Evolutionary conservation across 2,797 vertebrate genomes (phyloP), one percentile per base, ranked within the genome.

Genomic region (Oryzias sinensis): DNA sequence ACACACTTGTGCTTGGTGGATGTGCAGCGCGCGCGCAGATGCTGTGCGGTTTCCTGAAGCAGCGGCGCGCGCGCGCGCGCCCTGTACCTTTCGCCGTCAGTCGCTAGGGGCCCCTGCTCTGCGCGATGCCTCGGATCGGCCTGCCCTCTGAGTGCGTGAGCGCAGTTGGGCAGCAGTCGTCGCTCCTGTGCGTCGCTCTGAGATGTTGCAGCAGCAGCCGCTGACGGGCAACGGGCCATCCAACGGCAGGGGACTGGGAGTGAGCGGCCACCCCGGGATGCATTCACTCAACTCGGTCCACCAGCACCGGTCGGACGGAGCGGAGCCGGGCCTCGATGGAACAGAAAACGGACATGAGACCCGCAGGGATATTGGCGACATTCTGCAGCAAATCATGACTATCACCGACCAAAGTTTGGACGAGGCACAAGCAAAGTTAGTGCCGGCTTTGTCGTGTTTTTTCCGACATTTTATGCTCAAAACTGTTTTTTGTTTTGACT

Each of bases 381-480:
- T 97, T 79, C 85, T 97, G 79, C 95, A 97, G 82, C 95, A 96
- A 82, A 97, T 97, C 75, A 96, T 97, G 95, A 97, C 95, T 79
- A 97, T 97, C 81, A 96, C 95, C 56, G 95, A 97, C 92, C 95
- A 97, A 91, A 97, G 95, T 93, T 89, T 97, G 91, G 95, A 97
- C 84, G 95, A 97, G 87, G 95, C 95, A 51, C 95, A 97, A 80
- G 95, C 94, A 79, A 97, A 96, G 95, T 97, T 69, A 91, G 94
- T 93, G 67, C 20, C 37, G 43, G 47, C 66, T 74, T 55, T 43
- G 14, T 13, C 0, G n/a, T 16, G 44, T 53, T 43, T 33, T 56
- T 33, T 0, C 25, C 8, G 7, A 13, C 8, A 9, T 42, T 58
- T 4, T n/a, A 16, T 15, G 15, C 48, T 24, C 16, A 7, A 8